Conservation (phyloP, 2,888 invertebrate species). For the Euplagia quadripunctaria region DNA sequence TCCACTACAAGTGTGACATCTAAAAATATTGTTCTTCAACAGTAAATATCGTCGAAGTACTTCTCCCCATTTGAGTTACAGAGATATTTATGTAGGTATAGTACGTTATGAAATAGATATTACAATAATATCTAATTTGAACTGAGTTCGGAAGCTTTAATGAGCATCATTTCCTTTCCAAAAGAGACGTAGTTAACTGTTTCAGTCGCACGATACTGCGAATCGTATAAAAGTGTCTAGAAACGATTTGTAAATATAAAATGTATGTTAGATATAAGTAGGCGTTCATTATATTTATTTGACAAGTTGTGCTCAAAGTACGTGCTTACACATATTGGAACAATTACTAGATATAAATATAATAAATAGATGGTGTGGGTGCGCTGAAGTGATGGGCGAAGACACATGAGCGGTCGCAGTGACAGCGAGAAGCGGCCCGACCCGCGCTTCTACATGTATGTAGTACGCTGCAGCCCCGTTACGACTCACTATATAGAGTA, state of each 20-base stretch:
- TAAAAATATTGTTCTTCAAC: constrained; percentile 83
- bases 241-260: constrained; percentile 67
- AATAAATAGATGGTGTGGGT: constrained; percentile 60
- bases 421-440: constrained; percentile 39
- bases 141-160: constrained; percentile 73
- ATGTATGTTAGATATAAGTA: constrained; percentile 61
- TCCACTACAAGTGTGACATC: constrained; percentile 78
- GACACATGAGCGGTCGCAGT: constrained; percentile 50
- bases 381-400: constrained; percentile 66
- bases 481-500: constrained; percentile 39
- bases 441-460: constrained; percentile 15
- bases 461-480: constrained; percentile 30
- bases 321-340: constrained; percentile 74
- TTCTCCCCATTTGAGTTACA: constrained; percentile 72
- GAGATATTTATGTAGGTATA: constrained; percentile 62
- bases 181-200: constrained; percentile 58
- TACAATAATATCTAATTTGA: constrained; percentile 69
- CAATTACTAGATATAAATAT: constrained; percentile 69
- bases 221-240: constrained; percentile 68
- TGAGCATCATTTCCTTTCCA: constrained; percentile 68
- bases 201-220: constrained; percentile 63
- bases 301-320: constrained; percentile 75
- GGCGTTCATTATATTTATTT: constrained; percentile 69
- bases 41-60: constrained; percentile 73
- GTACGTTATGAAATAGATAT: constrained; percentile 63